phyloP scores from a whole-genome alignment of 2,888 invertebrate species.

The Andricus curvator region DNA sequence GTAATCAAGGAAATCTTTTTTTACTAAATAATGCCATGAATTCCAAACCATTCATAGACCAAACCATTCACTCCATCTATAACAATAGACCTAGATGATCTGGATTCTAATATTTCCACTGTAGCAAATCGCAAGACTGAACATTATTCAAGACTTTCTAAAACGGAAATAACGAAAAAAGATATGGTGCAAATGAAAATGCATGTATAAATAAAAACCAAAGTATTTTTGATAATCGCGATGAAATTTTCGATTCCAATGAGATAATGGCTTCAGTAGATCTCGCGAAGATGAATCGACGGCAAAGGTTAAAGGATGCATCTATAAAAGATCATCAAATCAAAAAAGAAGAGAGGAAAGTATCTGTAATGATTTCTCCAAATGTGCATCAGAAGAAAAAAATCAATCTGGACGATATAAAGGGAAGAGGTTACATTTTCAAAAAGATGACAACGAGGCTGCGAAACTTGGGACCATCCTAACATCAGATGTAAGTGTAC shows the following conservation, averaged over 20 bases:
- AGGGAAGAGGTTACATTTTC: neutral
- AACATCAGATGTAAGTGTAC: neutral
- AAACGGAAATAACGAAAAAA: neutral
- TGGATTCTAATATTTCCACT: neutral
- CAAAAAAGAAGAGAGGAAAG: neutral
- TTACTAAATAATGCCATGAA: neutral
- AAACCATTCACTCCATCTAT: neutral
- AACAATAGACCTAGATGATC: neutral
- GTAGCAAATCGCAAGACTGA: neutral
- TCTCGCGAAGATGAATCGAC: neutral
- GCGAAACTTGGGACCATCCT: neutral
- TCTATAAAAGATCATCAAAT: neutral
- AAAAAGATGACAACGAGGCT: neutral
- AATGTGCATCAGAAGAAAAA: neutral
- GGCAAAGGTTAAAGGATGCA: neutral
- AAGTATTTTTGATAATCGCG: neutral
- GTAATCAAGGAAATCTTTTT: neutral
- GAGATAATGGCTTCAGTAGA: neutral
- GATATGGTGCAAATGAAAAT: neutral
- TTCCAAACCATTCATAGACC: neutral
- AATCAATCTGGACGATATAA: neutral
- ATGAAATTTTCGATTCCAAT: neutral
- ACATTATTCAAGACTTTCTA: neutral
- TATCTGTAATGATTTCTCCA: neutral
- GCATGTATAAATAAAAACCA: neutral